Evolutionary conservation across 2,888 invertebrate species (phyloP).

Genomic region (Anthoptus insignis): DNA sequence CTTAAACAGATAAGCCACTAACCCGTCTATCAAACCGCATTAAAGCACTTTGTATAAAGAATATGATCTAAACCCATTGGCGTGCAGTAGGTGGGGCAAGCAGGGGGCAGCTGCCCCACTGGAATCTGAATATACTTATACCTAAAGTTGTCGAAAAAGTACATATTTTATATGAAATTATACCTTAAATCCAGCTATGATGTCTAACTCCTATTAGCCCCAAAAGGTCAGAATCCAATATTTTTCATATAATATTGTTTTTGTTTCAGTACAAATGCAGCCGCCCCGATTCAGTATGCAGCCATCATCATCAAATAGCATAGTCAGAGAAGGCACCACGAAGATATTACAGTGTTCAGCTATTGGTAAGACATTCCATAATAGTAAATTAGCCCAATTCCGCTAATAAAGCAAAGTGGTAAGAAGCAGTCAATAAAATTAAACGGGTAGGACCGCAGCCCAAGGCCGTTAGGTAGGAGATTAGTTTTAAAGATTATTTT

Average conservation of each 20-base stretch:
- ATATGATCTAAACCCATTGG: too few relatives aligned
- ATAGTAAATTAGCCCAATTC: background rate
- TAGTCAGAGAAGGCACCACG: conserved; percentile 95
- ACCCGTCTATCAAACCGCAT: too few relatives aligned
- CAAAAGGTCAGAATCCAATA: too few relatives aligned
- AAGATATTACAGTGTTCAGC: conserved; percentile 98
- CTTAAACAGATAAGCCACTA: too few relatives aligned
- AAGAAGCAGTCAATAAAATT: background rate
- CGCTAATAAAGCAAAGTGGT: background rate
- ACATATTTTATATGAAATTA: too few relatives aligned
- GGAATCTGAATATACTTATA: too few relatives aligned
- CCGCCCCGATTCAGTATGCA: conserved; percentile 96
- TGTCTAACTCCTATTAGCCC: too few relatives aligned
- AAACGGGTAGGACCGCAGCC: background rate
- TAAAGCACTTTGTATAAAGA: too few relatives aligned
- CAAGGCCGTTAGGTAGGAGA: background rate
- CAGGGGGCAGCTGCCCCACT: too few relatives aligned
- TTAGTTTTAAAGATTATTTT: conserved; percentile 7
- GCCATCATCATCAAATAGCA: conserved; percentile 94
- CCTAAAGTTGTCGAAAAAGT: too few relatives aligned
- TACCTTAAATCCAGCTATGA: too few relatives aligned
- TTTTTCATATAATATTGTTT: conserved; percentile 36
- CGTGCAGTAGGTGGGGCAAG: too few relatives aligned
- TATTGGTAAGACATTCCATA: conserved; percentile 88
- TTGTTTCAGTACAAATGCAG: conserved; percentile 88